Evolutionary conservation across 2,113 vertebrate genomes (phyloP), one percentile per base, ranked within the genome.

Genomic region (Austrofundulus limnaeus): DNA sequence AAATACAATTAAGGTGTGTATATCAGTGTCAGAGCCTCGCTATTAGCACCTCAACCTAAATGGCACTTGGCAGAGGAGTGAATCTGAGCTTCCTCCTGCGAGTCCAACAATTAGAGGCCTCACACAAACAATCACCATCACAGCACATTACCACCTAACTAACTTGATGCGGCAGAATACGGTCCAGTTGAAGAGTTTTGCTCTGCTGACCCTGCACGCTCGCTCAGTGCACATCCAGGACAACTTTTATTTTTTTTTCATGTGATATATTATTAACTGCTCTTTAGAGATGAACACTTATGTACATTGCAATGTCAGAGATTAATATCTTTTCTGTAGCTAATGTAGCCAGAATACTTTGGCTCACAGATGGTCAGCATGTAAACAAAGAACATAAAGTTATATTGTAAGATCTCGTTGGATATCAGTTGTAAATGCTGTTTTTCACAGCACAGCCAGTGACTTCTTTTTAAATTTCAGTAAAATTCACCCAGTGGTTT

Each of bases 1-100:
- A 78, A 63, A 76, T 76, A 87, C 82, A 88, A 87, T 90, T 88
- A 90, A 90, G 77, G 85, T 61, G 70, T 66, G 78, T 78, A 73
- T 75, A 70, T 85, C 63, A 63, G 70, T 75, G 83, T 81, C 75
- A 66, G 72, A 71, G 55, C 82, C 64, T 67, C 59, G 68, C 77
- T 80, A 84, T 83, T 82, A 81, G 78, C 67, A 77, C 71, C 72
- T 65, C 69, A 75, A 61, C 63, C 73, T 83, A 85, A 86, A 85
- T 81, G 72, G 70, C 78, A 74, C 58, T 85, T 88, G 77, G 82
- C 85, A 85, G 70, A 49, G 64, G 63, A 73, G 73, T 75, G 70
- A 82, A 61, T 72, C 39, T 13, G 75, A 46, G 66, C 58, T 58
- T 83, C 72, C 80, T 65, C 81, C 70, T 74, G 71, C 45, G 76